Evolutionary conservation across 1,140 invertebrate genomes (phyloP), one percentile per base, ranked within the genome.

Genomic region (Calycopis cecrops): DNA sequence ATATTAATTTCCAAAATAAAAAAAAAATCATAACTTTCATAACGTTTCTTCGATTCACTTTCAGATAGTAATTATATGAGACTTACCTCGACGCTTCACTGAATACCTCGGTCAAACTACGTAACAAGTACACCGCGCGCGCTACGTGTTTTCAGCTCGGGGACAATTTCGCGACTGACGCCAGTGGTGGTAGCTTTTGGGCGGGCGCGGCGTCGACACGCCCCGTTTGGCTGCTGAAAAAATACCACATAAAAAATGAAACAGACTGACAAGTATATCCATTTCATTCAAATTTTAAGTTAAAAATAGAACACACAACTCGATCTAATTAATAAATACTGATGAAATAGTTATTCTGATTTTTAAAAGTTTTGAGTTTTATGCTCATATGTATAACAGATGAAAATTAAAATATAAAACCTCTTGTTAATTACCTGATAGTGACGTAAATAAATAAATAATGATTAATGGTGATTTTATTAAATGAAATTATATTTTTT

Each of bases 141-240:
- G n/a, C 35, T 37, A 53, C 63, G 65, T 66, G 48, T 18, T 48
- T 33, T 49, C 59, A 28, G 35, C 65, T 58, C 63, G 61, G 34
- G 60, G 64, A 59, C 18, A 17, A 16, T 34, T 17, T 33, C 16
- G 48, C 42, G 60, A 82, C 79, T 82, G 69, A 62, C 65, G 63
- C 35, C 61, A 42, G 69, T 63, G 58, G 57, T 58, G 55, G 60
- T 50, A 34, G 9, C 63, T 60, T 64, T 76, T 14, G 76, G 79
- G 79, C 76, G 75, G 79, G 65, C 69, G 64, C 53, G 35, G 9
- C 35, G 28, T 3, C 56, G 77, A 70, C 72, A 82, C 76, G 77
- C 76, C 77, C 70, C 57, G 57, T 60, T 63, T 48, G 49, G 57
- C 59, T 38, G 51, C 55, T 50, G 65, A 71, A 68, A 69, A 70